phyloP scores from a whole-genome alignment of 64 coral and sea anemone species.

The Hydrozoanthus tunicans region DNA sequence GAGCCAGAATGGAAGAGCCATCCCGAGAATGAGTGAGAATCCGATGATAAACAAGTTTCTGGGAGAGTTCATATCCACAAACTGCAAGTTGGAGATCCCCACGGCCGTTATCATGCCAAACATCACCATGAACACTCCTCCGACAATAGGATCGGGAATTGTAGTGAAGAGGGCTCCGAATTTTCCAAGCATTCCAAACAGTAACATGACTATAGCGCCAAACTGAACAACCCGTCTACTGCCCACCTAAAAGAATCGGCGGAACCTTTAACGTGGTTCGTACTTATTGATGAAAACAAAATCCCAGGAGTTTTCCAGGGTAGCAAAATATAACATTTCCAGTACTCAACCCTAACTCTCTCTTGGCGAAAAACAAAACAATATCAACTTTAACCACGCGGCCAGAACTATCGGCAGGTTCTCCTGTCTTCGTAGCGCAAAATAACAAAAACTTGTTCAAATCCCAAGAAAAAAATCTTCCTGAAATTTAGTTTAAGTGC shows the following conservation, averaged over 20 bases:
- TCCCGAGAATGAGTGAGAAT: constrained; percentile 66
- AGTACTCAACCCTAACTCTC: neutral
- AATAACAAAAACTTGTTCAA: no score
- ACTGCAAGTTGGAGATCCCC: constrained; percentile 81
- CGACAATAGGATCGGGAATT: constrained; percentile 84
- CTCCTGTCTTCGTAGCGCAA: no score
- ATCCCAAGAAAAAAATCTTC: no score
- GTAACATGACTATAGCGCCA: constrained; percentile 46
- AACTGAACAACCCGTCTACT: constrained; percentile 78
- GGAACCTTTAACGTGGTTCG: neutral
- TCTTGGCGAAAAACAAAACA: no score
- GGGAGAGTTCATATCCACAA: constrained; percentile 72
- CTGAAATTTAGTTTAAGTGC: no score
- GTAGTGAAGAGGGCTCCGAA: constrained; percentile 76
- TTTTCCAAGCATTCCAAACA: constrained; percentile 72
- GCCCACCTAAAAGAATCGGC: constrained; percentile 55
- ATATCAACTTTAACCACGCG: no score
- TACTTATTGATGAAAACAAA: no score
- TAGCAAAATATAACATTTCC: constrained; percentile 40
- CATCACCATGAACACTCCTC: constrained; percentile 11
- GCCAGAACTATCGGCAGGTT: no score
- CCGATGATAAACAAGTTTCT: constrained; percentile 82
- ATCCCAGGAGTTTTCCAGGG: neutral
- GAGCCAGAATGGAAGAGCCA: constrained; percentile 68
- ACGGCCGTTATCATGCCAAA: constrained; percentile 8